Percentiles rank a stretch among this genome's conserved stretches.
Evolutionary conservation across 2,888 invertebrate species (phyloP).

Genomic region (Entomobrya proxima): DNA sequence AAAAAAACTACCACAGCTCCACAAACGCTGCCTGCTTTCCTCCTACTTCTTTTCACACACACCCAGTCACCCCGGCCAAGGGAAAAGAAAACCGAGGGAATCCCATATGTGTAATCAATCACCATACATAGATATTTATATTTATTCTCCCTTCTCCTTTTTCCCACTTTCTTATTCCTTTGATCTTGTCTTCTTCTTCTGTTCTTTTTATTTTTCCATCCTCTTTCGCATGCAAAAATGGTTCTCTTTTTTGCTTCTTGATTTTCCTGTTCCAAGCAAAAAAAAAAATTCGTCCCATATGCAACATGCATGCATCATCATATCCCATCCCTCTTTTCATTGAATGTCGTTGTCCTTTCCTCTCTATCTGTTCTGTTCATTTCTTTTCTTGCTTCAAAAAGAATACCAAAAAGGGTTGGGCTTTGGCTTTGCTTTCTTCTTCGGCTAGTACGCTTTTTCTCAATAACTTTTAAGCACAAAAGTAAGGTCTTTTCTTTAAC

Average conservation of each 20-base stretch:
- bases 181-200: slow-evolving; percentile 26
- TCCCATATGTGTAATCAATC: slow-evolving; percentile 56
- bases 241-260: neutral
- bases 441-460: neutral
- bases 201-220: neutral
- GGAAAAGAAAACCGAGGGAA: neutral
- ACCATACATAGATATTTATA: slow-evolving; percentile 11
- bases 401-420: neutral
- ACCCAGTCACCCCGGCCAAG: neutral
- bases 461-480: neutral
- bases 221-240: slow-evolving; percentile 11
- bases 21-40: too few relatives aligned
- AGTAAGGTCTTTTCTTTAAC: neutral
- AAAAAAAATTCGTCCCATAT: neutral
- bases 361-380: neutral
- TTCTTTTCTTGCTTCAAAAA: neutral
- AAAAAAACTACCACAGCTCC: too few relatives aligned
- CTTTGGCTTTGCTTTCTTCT: neutral
- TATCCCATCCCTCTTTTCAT: neutral
- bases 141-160: neutral
- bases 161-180: slow-evolving; percentile 18
- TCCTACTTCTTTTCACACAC: neutral
- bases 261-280: neutral
- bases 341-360: slow-evolving; percentile 29
- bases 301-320: slow-evolving; percentile 42